Percentiles rank a stretch among this genome's conserved stretches.
phyloP scores from a whole-genome alignment of 2,797 vertebrate genomes.

The Chaenodraco wilsoni region DNA sequence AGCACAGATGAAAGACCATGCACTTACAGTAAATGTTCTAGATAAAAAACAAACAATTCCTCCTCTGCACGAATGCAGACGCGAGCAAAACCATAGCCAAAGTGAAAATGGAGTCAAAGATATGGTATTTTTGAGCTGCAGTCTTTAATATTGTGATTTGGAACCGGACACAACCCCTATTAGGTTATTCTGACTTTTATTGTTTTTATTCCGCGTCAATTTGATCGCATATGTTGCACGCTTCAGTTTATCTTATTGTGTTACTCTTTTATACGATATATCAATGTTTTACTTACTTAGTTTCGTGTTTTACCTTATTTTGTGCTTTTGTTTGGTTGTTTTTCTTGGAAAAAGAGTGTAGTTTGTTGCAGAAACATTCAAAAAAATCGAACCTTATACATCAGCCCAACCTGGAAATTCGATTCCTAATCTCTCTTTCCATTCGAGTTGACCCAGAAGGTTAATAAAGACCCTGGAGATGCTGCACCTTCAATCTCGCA shows the following conservation, averaged over 20 bases:
- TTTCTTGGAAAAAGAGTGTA: not conserved
- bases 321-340: not conserved
- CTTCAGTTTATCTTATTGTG: too few species aligned
- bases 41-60: conserved; percentile 23
- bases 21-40: not conserved
- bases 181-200: too few species aligned
- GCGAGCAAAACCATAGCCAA: not conserved
- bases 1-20: conserved; percentile 4
- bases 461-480: not conserved
- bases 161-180: too few species aligned
- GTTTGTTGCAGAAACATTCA: not conserved
- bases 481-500: not conserved
- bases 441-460: not conserved
- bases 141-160: too few species aligned
- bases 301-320: too few species aligned
- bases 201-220: too few species aligned
- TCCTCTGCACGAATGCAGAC: conserved; percentile 6
- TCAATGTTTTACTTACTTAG: too few species aligned
- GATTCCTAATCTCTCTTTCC: conserved; percentile 2
- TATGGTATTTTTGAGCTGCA: not conserved
- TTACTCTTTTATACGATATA: too few species aligned
- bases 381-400: not conserved
- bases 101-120: not conserved
- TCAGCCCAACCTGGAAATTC: not conserved
- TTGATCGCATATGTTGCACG: too few species aligned